Evolutionary conservation across 2,888 invertebrate species (phyloP).

Genomic region (Orgyia antiqua): DNA sequence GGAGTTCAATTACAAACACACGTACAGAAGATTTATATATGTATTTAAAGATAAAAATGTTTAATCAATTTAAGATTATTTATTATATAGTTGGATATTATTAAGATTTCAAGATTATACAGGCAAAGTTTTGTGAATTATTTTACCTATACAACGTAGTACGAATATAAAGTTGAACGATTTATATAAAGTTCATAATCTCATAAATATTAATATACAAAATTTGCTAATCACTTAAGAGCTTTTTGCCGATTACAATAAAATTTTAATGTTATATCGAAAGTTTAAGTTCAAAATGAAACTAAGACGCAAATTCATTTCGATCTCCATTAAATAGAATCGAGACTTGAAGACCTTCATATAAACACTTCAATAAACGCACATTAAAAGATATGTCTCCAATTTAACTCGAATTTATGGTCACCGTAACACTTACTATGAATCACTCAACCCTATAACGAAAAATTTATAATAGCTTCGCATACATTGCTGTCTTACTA

Average conservation of each 20-base stretch:
- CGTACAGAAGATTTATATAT: too few species aligned
- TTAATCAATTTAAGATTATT: too few species aligned
- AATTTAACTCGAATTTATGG: constrained; percentile 70
- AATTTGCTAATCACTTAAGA: too few species aligned
- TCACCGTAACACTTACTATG: constrained; percentile 51
- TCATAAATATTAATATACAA: too few species aligned
- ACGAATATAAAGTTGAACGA: too few species aligned
- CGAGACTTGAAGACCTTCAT: constrained; percentile 40
- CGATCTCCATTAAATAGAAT: constrained; percentile 39
- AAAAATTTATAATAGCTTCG: constrained; percentile 1
- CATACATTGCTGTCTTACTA: constrained; percentile 12
- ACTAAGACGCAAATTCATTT: constrained; percentile 37
- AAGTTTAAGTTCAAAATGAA: constrained; percentile 16
- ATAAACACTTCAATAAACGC: constrained; percentile 71
- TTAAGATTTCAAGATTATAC: too few species aligned
- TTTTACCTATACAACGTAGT: too few species aligned
- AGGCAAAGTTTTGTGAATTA: too few species aligned
- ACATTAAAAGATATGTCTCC: constrained; percentile 70
- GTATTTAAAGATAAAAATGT: too few species aligned
- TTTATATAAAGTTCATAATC: too few species aligned
- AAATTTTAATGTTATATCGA: constrained; percentile 4
- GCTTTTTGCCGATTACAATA: constrained; percentile 1
- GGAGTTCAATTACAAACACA: too few species aligned
- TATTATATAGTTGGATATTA: too few species aligned
- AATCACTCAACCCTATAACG: constrained; percentile 10